Evolutionary conservation across 2,797 vertebrate species (phyloP).

Genomic region (Distichodus sexfasciatus): DNA sequence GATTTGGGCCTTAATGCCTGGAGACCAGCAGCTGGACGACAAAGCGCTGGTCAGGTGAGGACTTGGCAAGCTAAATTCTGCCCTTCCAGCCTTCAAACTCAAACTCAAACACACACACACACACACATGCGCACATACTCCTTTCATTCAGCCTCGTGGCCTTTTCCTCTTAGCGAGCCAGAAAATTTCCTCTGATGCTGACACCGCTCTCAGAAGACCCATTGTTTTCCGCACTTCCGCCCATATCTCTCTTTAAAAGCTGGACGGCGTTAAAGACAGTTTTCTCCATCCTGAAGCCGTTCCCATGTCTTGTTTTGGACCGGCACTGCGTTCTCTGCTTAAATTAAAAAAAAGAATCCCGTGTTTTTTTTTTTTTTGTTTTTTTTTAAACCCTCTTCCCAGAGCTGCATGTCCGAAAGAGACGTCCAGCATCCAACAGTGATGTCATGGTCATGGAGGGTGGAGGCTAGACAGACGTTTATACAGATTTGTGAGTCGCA

Average conservation of each 20-base stretch:
- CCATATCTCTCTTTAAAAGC: background rate
- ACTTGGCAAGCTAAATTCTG: background rate
- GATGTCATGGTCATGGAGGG: slow-evolving; percentile 30
- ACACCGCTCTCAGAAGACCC: background rate
- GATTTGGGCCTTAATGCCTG: slow-evolving; percentile 64
- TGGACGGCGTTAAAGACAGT: background rate
- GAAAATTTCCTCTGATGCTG: background rate
- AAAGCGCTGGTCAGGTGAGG: slow-evolving; percentile 48
- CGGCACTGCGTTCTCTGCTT: background rate
- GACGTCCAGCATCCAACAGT: slow-evolving; percentile 12
- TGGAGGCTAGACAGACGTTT: slow-evolving; percentile 1
- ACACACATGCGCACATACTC: background rate
- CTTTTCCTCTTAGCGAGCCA: too few species aligned
- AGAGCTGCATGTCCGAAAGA: background rate
- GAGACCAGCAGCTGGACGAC: slow-evolving; percentile 1
- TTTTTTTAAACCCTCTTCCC: background rate
- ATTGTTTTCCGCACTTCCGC: slow-evolving; percentile 3
- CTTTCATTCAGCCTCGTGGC: too few species aligned
- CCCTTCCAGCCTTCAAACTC: too few species aligned
- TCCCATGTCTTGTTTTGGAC: too few species aligned
- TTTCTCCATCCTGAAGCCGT: background rate
- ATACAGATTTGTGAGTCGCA: background rate
- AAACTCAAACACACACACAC: background rate
- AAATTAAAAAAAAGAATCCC: too few species aligned
- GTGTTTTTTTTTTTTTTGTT: too few species aligned